These are phyloP conservation scores for Drosophila bocqueti DNA, from an alignment of 1,140 invertebrate species.

Conservation along the genomic window DNA sequence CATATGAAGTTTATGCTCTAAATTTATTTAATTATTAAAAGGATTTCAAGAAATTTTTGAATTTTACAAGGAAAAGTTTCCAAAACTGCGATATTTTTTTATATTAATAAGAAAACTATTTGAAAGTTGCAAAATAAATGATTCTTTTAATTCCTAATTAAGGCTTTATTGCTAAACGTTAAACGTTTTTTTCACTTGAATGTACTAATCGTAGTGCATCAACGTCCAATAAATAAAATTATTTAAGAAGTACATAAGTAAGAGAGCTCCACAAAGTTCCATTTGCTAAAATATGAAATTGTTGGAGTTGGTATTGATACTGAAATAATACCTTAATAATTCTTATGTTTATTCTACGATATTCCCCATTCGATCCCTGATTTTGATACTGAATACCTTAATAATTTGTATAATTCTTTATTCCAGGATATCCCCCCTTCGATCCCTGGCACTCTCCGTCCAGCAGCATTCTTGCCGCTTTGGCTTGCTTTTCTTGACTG, in stretches of 20 bases:
- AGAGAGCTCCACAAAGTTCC: too few species aligned
- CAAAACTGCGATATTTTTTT: background rate
- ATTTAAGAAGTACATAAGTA: background rate
- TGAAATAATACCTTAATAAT: background rate
- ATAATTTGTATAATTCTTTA: too few species aligned
- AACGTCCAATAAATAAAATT: background rate
- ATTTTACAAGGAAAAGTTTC: background rate
- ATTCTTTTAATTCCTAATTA: background rate
- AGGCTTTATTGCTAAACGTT: too few species aligned
- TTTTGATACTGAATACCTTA: background rate
- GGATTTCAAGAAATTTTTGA: background rate
- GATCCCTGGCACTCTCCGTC: background rate
- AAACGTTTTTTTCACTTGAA: too few species aligned
- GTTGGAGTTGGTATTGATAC: background rate
- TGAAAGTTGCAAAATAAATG: background rate
- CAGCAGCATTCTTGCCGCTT: conserved; percentile 31
- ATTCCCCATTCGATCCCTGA: background rate
- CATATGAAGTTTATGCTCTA: background rate
- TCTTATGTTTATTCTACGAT: background rate
- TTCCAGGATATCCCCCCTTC: conserved; percentile 13
- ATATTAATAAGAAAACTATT: background rate
- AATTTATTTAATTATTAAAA: background rate
- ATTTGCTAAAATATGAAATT: background rate
- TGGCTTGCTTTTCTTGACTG: conserved; percentile 35
- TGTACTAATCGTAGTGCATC: too few species aligned